phyloP scores from a whole-genome alignment of 2,888 invertebrate species.

The Hesperia comma region DNA sequence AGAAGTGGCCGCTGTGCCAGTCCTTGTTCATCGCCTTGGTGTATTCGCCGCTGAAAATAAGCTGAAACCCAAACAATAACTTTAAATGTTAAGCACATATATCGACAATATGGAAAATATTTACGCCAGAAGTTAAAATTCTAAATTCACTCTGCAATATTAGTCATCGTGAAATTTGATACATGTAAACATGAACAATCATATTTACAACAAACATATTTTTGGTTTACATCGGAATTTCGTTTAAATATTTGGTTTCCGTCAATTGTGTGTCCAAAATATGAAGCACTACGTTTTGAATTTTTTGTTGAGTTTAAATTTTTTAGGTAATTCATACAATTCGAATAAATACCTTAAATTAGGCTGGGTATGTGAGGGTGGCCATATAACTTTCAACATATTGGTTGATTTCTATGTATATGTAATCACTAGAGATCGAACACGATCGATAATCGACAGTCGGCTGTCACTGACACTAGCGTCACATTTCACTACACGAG shows the following conservation, averaged over 20 bases:
- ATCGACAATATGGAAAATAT: too few relatives aligned
- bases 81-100: not conserved
- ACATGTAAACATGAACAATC: not conserved
- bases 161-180: conserved; percentile 22
- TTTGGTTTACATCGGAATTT: not conserved
- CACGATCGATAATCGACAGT: conserved; percentile 66
- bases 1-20: conserved; percentile 99
- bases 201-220: too few relatives aligned
- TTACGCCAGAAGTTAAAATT: not conserved
- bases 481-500: conserved; percentile 58
- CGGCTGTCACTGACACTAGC: conserved; percentile 65
- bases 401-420: conserved; percentile 46
- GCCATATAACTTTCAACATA: conserved; percentile 53
- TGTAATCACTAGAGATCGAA: conserved; percentile 60
- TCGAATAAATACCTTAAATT: conserved; percentile 75
- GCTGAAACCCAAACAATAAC: conserved; percentile 84
- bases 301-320: not conserved
- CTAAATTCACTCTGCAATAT: not conserved
- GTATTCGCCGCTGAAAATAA: conserved; percentile 99
- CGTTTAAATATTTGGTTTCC: not conserved
- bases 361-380: conserved; percentile 83
- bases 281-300: too few relatives aligned
- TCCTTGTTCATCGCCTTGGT: conserved; percentile 99
- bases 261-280: not conserved
- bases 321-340: not conserved